Conservation (phyloP, 2,113 vertebrate genomes). For the Indicator indicator region DNA sequence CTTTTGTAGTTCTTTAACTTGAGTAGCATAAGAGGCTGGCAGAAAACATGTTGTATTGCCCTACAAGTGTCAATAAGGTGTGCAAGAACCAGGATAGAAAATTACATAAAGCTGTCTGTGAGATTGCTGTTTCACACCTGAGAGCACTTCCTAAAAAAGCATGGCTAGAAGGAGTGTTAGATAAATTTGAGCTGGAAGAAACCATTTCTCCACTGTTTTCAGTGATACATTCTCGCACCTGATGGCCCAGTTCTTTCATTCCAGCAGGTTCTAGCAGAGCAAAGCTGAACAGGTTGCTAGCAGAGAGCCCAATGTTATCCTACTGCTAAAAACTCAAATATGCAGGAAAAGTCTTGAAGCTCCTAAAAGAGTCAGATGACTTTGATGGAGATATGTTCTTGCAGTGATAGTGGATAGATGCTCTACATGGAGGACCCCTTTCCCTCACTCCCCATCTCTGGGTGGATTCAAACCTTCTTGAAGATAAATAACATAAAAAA, state of each 20-base stretch:
- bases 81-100: neutral
- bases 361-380: neutral
- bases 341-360: neutral
- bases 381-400: neutral
- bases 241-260: neutral
- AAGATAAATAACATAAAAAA: neutral
- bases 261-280: neutral
- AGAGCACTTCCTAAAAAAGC: neutral
- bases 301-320: neutral
- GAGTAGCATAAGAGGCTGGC: neutral
- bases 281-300: neutral
- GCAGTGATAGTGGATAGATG: neutral
- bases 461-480: neutral
- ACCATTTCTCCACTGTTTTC: neutral
- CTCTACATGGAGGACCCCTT: neutral
- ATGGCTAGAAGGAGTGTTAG: neutral
- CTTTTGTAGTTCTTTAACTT: neutral
- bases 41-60: neutral
- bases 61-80: neutral
- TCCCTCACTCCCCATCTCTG: neutral
- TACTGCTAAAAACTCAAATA: neutral
- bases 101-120: neutral
- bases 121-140: neutral
- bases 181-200: neutral
- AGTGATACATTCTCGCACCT: neutral